Conservation (phyloP, 2,113 vertebrate genomes). For the Lonchura striata region DNA sequence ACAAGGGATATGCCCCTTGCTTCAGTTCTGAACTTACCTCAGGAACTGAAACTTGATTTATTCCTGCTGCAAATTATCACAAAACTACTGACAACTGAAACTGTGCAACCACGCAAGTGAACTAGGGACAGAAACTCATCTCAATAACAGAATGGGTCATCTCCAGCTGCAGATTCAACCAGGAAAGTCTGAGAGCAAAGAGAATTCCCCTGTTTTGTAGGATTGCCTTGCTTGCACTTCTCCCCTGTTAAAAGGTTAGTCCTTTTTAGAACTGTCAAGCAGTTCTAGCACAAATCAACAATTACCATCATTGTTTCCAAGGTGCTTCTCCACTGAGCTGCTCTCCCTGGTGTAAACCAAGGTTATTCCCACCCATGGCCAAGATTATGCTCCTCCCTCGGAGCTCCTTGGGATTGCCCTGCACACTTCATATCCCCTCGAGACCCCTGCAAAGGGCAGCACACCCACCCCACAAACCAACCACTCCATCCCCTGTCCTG, state of each 20-base stretch:
- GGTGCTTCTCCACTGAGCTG: not conserved
- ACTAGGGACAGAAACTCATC: not conserved
- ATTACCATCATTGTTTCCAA: not conserved
- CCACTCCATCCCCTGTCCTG: not conserved
- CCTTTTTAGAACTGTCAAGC: not conserved
- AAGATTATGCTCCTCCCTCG: fast-evolving
- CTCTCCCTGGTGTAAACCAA: not conserved
- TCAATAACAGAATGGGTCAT: not conserved
- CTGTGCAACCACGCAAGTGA: not conserved
- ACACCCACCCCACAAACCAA: no score
- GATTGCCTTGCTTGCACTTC: not conserved
- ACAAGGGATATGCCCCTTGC: fast-evolving
- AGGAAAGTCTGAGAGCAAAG: not conserved
- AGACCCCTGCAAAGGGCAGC: not conserved
- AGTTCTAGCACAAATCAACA: not conserved
- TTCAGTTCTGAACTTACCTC: not conserved
- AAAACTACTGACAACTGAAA: not conserved
- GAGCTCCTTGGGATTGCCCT: not conserved
- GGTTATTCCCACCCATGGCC: not conserved
- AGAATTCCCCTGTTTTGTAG: not conserved
- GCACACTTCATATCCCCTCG: fast-evolving
- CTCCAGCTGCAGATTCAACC: not conserved
- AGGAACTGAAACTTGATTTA: not conserved
- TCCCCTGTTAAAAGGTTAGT: not conserved
- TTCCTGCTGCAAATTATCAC: not conserved